phyloP scores from a whole-genome alignment of 2,888 invertebrate genomes.

The Baccha elongata region DNA sequence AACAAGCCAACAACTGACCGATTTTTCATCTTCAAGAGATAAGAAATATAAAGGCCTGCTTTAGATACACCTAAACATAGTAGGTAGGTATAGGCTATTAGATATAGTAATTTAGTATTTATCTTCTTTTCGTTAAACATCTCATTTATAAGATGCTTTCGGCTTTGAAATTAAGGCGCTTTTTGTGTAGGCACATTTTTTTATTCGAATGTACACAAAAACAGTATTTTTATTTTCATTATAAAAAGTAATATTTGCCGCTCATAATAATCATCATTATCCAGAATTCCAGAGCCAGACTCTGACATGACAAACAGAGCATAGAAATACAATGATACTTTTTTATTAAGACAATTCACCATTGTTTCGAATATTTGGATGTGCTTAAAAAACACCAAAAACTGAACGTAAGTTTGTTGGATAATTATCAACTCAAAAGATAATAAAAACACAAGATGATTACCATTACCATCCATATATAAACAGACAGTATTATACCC shows the following conservation, averaged over 20 bases:
- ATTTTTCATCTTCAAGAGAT: slow-evolving; percentile 49
- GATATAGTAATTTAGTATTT: slow-evolving; percentile 33
- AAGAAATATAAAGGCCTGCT: slow-evolving; percentile 8
- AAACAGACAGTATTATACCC: background rate
- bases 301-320: slow-evolving; percentile 40
- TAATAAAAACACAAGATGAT: slow-evolving; percentile 60
- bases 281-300: background rate
- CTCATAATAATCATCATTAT: slow-evolving; percentile 15
- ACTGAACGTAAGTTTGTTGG: slow-evolving; percentile 32
- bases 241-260: background rate
- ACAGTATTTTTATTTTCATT: no score
- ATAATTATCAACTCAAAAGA: slow-evolving; percentile 61
- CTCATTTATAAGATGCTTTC: slow-evolving; percentile 50
- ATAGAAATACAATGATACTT: slow-evolving; percentile 33
- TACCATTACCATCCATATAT: background rate
- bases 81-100: background rate
- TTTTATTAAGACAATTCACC: no score
- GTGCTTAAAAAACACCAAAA: background rate
- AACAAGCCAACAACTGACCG: slow-evolving; percentile 25
- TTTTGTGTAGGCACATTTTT: background rate
- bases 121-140: slow-evolving; percentile 61
- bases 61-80: background rate
- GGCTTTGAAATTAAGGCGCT: background rate
- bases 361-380: slow-evolving; percentile 19
- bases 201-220: no score